phyloP scores from a whole-genome alignment of 2,113 vertebrate genomes.

The Nothocercus nigrocapillus region DNA sequence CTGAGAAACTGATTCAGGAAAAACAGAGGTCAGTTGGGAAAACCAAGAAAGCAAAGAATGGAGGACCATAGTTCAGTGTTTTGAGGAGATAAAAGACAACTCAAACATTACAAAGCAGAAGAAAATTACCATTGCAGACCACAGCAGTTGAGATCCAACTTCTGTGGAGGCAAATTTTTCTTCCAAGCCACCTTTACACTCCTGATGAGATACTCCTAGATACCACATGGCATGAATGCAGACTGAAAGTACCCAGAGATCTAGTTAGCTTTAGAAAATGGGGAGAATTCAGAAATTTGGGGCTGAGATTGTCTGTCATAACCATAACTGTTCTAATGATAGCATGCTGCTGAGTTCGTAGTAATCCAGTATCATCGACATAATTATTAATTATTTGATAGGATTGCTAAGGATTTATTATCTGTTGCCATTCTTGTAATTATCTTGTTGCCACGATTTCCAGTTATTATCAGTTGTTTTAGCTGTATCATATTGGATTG shows the following conservation, averaged over 20 bases:
- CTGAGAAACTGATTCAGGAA: not conserved
- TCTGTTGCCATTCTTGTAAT: not conserved
- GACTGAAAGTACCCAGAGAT: not conserved
- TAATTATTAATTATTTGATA: not conserved
- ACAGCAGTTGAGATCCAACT: not conserved
- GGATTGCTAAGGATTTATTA: not conserved
- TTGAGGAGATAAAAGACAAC: not conserved
- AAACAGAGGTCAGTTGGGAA: not conserved
- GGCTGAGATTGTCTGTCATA: fast-evolving
- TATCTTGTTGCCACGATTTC: not conserved
- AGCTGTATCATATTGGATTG: not conserved
- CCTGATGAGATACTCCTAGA: not conserved
- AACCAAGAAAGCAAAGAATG: not conserved
- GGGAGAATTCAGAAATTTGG: not conserved
- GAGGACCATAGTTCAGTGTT: not conserved
- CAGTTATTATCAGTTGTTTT: not conserved
- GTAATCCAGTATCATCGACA: not conserved
- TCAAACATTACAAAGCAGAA: not conserved
- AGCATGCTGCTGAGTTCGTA: not conserved
- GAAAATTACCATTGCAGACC: not conserved
- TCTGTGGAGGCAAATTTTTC: not conserved
- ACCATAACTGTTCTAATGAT: not conserved
- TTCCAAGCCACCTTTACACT: not conserved
- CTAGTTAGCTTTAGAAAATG: not conserved
- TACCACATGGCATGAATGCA: not conserved